Conservation (phyloP, 2,797 vertebrate species). For the Sebastes glaucus region DNA sequence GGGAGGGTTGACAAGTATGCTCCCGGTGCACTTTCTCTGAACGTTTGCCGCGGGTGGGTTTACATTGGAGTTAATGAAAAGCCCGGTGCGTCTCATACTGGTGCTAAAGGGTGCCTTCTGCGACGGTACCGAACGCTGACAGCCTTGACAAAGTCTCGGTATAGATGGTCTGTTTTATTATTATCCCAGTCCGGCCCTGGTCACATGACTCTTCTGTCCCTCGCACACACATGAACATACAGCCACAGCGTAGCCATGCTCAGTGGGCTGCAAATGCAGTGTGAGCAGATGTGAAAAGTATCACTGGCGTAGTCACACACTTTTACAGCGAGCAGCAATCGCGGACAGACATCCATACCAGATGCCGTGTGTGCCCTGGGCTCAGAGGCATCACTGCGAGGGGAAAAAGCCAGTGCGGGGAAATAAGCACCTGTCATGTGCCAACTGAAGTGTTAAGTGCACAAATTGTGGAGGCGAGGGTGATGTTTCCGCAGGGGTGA, state of each 20-base stretch:
- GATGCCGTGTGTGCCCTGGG: conserved; percentile 68
- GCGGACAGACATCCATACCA: conserved; percentile 72
- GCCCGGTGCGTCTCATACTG: no score
- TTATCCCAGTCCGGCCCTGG: not conserved
- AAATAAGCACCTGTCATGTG: conserved; percentile 85
- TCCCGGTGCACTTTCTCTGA: no score
- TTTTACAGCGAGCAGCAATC: conserved; percentile 18
- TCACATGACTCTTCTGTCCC: conserved; percentile 2
- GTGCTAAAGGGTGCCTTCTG: no score
- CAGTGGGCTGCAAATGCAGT: conserved; percentile 49
- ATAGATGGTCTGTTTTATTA: not conserved
- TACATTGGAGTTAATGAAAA: no score
- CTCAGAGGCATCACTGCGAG: conserved; percentile 62
- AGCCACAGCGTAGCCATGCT: conserved; percentile 9
- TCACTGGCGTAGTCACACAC: conserved; percentile 60
- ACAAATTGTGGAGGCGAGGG: conserved; percentile 81
- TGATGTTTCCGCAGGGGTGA: conserved; percentile 82
- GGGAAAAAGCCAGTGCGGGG: conserved; percentile 66
- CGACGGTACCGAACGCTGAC: no score
- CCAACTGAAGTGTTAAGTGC: conserved; percentile 86
- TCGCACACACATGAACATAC: not conserved
- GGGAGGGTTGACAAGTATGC: no score
- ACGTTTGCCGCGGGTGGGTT: no score
- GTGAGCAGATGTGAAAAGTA: conserved; percentile 61
- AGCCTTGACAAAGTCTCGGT: no score